A percentile compares a stretch with the other conserved stretches of the same genome.
Conservation (phyloP, 2,888 invertebrate species). For the Oasisia sp. region DNA sequence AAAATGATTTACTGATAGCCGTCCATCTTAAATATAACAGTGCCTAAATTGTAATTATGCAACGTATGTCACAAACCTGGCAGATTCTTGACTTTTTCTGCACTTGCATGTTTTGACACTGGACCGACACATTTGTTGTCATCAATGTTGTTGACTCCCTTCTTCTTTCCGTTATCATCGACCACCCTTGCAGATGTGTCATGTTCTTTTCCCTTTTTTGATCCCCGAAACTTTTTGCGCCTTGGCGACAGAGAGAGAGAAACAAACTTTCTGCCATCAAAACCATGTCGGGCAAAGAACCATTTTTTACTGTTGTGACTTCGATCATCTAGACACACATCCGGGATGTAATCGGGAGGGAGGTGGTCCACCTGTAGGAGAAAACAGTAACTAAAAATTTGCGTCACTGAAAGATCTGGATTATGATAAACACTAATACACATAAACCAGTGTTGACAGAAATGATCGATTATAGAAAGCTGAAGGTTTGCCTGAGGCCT, state of each 20-base stretch:
- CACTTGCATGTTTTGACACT: not conserved
- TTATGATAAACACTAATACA: too few species aligned
- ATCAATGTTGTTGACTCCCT: not conserved
- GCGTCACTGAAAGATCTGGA: too few species aligned
- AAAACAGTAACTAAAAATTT: not conserved
- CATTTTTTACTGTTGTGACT: not conserved
- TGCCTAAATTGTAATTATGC: not conserved
- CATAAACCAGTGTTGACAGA: too few species aligned
- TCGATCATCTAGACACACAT: not conserved
- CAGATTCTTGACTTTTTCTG: not conserved
- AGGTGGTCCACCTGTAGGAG: not conserved
- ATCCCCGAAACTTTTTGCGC: not conserved
- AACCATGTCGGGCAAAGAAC: conserved; percentile 22
- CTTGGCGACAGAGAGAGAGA: not conserved
- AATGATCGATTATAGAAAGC: not conserved
- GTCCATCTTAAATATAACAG: not conserved
- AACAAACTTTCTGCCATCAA: conserved; percentile 23
- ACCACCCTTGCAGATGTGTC: not conserved
- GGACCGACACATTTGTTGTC: not conserved
- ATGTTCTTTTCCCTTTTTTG: not conserved
- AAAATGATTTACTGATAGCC: too few species aligned
- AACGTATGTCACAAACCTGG: not conserved
- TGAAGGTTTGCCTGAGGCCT: not conserved
- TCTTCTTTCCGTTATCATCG: not conserved
- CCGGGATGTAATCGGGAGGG: not conserved